Conservation (phyloP, 2,888 invertebrate genomes). For the Nymphalis polychloros region DNA sequence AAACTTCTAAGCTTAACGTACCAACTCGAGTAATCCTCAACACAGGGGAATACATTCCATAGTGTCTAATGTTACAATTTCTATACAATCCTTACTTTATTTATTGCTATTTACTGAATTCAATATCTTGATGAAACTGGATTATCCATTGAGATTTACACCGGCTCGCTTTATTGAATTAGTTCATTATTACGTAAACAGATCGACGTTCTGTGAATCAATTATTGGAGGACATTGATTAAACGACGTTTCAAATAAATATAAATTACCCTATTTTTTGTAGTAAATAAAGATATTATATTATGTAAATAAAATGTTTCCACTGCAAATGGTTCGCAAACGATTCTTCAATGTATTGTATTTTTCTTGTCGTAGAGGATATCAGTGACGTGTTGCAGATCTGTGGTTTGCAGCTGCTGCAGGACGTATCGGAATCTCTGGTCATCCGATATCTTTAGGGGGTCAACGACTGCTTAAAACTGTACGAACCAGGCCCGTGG, state of each 20-base stretch:
- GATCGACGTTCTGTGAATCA: slow-evolving; percentile 4
- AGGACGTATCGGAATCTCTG: no score
- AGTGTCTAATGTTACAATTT: slow-evolving; percentile 22
- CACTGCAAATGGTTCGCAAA: no score
- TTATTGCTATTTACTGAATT: slow-evolving; percentile 51
- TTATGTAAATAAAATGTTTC: no score
- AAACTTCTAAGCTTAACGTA: slow-evolving; percentile 9
- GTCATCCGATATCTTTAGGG: no score
- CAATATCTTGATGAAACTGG: slow-evolving; percentile 55
- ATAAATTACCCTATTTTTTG: not conserved
- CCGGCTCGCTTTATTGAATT: slow-evolving; percentile 59
- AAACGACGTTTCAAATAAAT: not conserved
- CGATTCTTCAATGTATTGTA: no score
- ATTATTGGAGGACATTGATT: slow-evolving; percentile 1
- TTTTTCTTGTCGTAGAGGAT: no score
- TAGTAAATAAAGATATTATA: no score
- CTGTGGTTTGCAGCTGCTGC: no score
- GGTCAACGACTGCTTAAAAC: not conserved
- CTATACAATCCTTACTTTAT: slow-evolving; percentile 42
- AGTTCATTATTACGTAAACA: slow-evolving; percentile 37
- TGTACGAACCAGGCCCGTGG: not conserved
- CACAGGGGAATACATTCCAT: slow-evolving; percentile 15
- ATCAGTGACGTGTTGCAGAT: no score
- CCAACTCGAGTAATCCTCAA: not conserved
- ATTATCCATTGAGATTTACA: slow-evolving; percentile 63